Evolutionary conservation across 2,888 invertebrate species (phyloP).

Genomic region (Drosophila engyochracea): DNA sequence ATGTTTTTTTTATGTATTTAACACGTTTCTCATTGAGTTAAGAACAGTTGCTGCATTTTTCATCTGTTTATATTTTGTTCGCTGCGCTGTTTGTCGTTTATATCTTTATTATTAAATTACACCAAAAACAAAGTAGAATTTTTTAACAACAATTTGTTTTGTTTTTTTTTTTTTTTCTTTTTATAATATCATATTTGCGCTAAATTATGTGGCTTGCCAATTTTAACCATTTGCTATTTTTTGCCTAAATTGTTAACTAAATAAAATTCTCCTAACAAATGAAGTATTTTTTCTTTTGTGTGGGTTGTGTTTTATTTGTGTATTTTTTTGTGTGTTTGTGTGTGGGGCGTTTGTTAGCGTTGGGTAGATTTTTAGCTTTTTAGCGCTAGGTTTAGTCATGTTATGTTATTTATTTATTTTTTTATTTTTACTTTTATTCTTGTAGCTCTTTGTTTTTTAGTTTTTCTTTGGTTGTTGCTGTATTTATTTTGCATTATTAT

Average conservation of each 20-base stretch:
- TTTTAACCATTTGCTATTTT: conserved; percentile 58
- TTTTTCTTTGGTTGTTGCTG: conserved; percentile 83
- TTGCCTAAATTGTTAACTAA: conserved; percentile 74
- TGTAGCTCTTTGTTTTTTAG: conserved; percentile 65
- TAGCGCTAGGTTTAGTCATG: conserved; percentile 53
- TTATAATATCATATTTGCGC: conserved; percentile 71
- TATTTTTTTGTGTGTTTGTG: conserved; percentile 25
- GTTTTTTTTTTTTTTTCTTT: conserved; percentile 25
- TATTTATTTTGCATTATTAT: conserved; percentile 70
- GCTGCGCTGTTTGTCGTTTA: conserved; percentile 83
- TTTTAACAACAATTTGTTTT: conserved; percentile 64
- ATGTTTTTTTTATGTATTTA: conserved; percentile 48
- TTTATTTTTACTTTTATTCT: conserved; percentile 50
- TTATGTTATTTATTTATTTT: conserved; percentile 32
- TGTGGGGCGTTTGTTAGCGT: conserved; percentile 67
- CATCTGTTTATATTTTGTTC: conserved; percentile 71
- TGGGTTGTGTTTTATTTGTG: conserved; percentile 22
- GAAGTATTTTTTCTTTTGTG: conserved; percentile 31
- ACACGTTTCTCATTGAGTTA: conserved; percentile 55
- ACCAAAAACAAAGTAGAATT: conserved; percentile 66
- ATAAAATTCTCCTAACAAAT: conserved; percentile 76
- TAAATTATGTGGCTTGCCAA: conserved; percentile 71
- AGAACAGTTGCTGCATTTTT: conserved; percentile 62
- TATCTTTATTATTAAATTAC: conserved; percentile 66
- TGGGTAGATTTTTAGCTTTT: conserved; percentile 66